These are phyloP conservation scores for Eupithecia subfuscata DNA, from an alignment of 2,888 invertebrate species.

Conservation along the genomic window DNA sequence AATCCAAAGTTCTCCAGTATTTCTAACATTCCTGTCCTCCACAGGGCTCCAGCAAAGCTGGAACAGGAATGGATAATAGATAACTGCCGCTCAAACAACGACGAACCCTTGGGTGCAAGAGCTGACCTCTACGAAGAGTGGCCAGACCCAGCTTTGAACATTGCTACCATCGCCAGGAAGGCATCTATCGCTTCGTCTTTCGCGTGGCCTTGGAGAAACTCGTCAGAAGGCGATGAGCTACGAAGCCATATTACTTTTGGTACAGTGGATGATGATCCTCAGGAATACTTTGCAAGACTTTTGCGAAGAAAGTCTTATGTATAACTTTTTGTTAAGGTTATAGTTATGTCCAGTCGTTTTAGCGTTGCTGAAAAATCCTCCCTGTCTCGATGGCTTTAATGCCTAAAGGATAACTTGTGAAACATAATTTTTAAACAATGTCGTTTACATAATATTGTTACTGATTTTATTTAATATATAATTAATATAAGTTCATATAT, in stretches of 20 bases:
- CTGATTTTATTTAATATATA: no score
- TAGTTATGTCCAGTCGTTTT: no score
- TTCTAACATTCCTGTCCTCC: neutral
- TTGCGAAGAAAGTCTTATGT: neutral
- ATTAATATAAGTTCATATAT: no score
- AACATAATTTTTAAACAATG: neutral
- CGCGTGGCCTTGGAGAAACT: neutral
- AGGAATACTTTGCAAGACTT: neutral
- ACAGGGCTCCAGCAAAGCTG: conserved; percentile 75
- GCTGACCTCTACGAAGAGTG: conserved; percentile 82
- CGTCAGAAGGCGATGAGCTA: neutral
- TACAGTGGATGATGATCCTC: neutral
- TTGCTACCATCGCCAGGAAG: neutral
- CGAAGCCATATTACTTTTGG: neutral
- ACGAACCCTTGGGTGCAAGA: conserved; percentile 81
- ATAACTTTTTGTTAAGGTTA: neutral
- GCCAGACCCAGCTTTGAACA: conserved; percentile 50
- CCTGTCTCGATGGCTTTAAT: neutral
- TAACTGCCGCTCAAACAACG: conserved; percentile 85
- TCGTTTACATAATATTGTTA: neutral
- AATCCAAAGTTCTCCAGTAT: no score
- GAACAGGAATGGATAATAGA: conserved; percentile 87
- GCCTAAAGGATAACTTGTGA: neutral
- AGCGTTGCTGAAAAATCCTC: neutral
- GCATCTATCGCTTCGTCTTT: neutral